Evolutionary conservation across 2,888 invertebrate species (phyloP).

Genomic region (Agrochola lota): DNA sequence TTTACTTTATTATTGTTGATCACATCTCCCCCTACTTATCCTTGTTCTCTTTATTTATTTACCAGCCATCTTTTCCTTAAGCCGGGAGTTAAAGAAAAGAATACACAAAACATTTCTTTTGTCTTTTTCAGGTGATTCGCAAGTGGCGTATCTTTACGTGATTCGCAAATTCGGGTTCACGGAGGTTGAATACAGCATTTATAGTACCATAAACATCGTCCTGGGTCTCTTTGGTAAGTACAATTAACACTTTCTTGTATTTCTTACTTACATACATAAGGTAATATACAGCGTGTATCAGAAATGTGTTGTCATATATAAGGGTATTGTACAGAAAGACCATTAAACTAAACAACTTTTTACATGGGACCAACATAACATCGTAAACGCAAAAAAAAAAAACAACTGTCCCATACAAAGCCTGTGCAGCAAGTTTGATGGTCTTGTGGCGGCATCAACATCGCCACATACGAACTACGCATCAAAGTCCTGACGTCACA

Average conservation of each 20-base stretch:
- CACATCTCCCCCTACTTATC: conserved; percentile 7
- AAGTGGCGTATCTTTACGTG: conserved; percentile 87
- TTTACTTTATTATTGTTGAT: conserved; percentile 22
- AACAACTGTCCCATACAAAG: neutral
- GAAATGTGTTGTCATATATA: neutral
- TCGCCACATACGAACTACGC: too few relatives aligned
- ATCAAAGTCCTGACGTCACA: too few relatives aligned
- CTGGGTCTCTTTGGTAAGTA: conserved; percentile 85
- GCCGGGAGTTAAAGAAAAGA: conserved; percentile 19
- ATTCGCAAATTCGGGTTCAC: conserved; percentile 87
- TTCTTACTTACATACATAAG: conserved; percentile 3
- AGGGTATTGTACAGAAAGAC: neutral
- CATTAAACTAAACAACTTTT: neutral
- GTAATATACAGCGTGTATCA: neutral
- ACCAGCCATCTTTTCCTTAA: conserved; percentile 13
- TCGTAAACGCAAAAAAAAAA: neutral
- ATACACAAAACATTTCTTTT: conserved; percentile 28
- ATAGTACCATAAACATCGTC: conserved; percentile 86
- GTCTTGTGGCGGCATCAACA: too few relatives aligned
- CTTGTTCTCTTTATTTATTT: conserved; percentile 22
- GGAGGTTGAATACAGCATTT: conserved; percentile 88
- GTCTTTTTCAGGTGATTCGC: conserved; percentile 87
- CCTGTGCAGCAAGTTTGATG: neutral
- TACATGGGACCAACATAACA: neutral
- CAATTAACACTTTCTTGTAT: conserved; percentile 54